These are phyloP conservation scores for Danio tinwini DNA, from an alignment of 2,797 vertebrate species.

Conservation along the genomic window DNA sequence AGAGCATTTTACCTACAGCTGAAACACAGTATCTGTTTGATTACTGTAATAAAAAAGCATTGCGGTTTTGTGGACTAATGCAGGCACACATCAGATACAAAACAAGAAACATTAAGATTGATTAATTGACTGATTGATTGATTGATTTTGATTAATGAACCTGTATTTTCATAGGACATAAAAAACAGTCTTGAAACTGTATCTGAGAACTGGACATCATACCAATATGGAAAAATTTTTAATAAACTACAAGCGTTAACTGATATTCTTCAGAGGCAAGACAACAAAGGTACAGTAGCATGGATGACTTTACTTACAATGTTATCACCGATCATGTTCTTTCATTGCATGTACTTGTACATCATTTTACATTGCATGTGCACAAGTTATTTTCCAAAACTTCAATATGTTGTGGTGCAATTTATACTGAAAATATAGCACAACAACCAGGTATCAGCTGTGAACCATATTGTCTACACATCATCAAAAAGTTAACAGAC, in stretches of 20 bases:
- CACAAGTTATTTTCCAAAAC: not conserved
- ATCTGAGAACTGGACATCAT: not conserved
- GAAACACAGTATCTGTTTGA: not conserved
- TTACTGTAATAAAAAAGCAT: not conserved
- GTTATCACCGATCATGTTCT: not conserved
- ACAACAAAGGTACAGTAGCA: slow-evolving; percentile 53
- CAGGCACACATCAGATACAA: not conserved
- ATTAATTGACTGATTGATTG: too few species aligned
- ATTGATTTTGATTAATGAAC: too few species aligned
- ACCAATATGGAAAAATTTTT: slow-evolving; percentile 52
- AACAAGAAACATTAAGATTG: not conserved
- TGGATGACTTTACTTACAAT: not conserved
- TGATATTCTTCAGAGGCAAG: slow-evolving; percentile 53
- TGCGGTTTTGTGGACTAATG: not conserved
- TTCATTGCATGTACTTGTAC: not conserved
- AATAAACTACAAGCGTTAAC: slow-evolving; percentile 53
- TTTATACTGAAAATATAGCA: not conserved
- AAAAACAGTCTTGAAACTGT: slow-evolving; percentile 29
- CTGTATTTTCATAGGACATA: slow-evolving; percentile 53
- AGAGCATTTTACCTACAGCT: not conserved
- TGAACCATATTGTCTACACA: not conserved
- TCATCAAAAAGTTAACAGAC: too few species aligned
- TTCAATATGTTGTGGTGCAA: too few species aligned
- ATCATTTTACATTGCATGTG: too few species aligned
- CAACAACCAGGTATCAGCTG: not conserved